A percentile compares a stretch with the other conserved stretches of the same genome.
These are phyloP conservation scores for Chloromyia formosa DNA, from an alignment of 2,888 invertebrate genomes.

Conservation along the genomic window DNA sequence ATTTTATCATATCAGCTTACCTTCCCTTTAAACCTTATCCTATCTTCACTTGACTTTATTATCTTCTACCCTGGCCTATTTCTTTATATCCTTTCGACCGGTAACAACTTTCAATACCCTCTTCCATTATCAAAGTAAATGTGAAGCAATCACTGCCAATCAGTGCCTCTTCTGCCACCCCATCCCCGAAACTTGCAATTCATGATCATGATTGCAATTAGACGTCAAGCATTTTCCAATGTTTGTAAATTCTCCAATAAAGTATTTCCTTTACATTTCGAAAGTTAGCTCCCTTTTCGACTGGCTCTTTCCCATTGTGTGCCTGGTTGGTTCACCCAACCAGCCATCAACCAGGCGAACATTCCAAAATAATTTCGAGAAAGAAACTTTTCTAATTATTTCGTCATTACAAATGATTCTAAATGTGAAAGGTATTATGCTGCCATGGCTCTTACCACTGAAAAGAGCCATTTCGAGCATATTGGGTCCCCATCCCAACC, in stretches of 20 bases:
- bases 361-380: slow-evolving; percentile 46
- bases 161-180: no score
- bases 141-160: no score
- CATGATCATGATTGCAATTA: slow-evolving; percentile 38
- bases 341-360: background rate
- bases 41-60: no score
- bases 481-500: background rate
- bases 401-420: slow-evolving; percentile 57
- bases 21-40: no score
- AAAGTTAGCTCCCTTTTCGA: no score
- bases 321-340: no score
- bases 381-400: slow-evolving; percentile 63
- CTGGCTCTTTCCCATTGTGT: no score
- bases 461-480: background rate
- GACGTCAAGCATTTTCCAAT: background rate
- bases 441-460: background rate
- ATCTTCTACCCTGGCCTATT: no score
- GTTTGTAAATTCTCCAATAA: slow-evolving; percentile 5
- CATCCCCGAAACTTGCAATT: slow-evolving; percentile 17
- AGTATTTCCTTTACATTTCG: background rate
- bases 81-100: no score
- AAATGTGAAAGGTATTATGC: slow-evolving; percentile 40
- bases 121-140: no score
- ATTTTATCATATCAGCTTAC: no score
- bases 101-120: no score